Evolutionary conservation across 2,113 vertebrate genomes (phyloP).

Genomic region (Leptobrachium ailaonicum): DNA sequence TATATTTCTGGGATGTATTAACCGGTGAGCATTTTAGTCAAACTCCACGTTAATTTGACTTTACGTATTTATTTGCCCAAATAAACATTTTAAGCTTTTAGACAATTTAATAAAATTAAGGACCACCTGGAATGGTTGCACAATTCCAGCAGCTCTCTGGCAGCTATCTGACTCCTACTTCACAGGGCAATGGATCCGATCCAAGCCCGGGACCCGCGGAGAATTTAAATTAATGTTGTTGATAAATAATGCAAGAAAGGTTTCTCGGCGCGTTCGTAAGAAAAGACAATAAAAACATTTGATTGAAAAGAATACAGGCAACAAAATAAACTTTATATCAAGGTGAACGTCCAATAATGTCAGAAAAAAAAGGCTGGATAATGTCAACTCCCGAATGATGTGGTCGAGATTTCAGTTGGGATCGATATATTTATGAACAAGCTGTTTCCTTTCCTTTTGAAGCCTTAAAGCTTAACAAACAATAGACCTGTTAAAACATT

Average conservation of each 20-base stretch:
- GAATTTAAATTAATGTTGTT: slow-evolving; percentile 45
- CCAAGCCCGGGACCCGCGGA: slow-evolving; percentile 23
- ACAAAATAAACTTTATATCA: slow-evolving; percentile 14
- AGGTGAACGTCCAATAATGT: background rate
- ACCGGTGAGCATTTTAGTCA: background rate
- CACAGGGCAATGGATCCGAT: slow-evolving; percentile 6
- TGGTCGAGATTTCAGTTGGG: too few species aligned
- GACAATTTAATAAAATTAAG: slow-evolving; percentile 23
- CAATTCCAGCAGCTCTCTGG: slow-evolving; percentile 27
- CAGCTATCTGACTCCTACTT: slow-evolving; percentile 13
- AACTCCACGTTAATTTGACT: background rate
- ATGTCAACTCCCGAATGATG: too few species aligned
- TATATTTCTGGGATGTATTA: background rate
- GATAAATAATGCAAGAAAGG: slow-evolving; percentile 39
- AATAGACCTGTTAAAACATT: too few species aligned
- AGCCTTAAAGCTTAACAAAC: too few species aligned
- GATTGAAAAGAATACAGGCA: slow-evolving; percentile 10
- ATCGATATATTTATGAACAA: too few species aligned
- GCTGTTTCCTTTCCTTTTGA: too few species aligned
- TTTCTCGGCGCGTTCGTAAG: slow-evolving; percentile 3
- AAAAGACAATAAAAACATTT: slow-evolving; percentile 21
- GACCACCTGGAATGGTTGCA: slow-evolving; percentile 40
- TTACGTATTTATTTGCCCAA: background rate
- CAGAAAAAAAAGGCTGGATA: background rate
- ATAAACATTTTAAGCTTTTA: slow-evolving; percentile 8